Evolutionary conservation across 2,113 vertebrate species (phyloP), one percentile per base, ranked within the genome.

Genomic region (Hemicordylus capensis): DNA sequence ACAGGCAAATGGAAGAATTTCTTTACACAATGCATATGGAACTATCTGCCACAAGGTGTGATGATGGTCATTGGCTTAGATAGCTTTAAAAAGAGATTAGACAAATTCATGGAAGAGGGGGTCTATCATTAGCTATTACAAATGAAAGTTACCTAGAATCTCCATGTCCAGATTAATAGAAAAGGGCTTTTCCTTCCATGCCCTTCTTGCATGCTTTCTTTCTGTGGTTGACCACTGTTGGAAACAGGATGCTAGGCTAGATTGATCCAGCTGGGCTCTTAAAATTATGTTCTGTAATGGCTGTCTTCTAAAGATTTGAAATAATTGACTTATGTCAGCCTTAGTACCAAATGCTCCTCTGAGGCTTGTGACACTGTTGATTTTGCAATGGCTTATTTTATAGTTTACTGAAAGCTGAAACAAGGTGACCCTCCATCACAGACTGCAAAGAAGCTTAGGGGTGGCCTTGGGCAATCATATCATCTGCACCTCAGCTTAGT

Each of bases 391-490:
- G 15, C 85, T 92, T 90, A 26, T 64, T 90, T 90, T 81, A 56
- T 17, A 69, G 34, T 89, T 90, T 84, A 26, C 75, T 86, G 69
- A 75, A 83, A 61, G 14, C n/a, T 75, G 76, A 85, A 92, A 59
- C 73, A 83, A 91, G 91, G 86, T 94, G 88, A 94, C 93, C 90
- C 91, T 93, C 86, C 56, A 67, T 92, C 90, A 87, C 0, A 85
- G 80, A 34, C 61, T 86, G 74, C 0, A 12, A 31, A 64, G 76
- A 81, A 90, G 84, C 66, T 94, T 84, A 81, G 88, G 85, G 70
- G 82, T 91, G 88, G 90, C 89, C 88, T 86, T 91, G 88, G 92
- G 93, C 94, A 83, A 87, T 58, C 31, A 58, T 85, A 93, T 92
- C 90, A 93, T 78, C 88, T 90, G 91, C 78, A 92, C 89, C 87